Conservation (phyloP, 2,797 vertebrate species). For the Miichthys miiuy region DNA sequence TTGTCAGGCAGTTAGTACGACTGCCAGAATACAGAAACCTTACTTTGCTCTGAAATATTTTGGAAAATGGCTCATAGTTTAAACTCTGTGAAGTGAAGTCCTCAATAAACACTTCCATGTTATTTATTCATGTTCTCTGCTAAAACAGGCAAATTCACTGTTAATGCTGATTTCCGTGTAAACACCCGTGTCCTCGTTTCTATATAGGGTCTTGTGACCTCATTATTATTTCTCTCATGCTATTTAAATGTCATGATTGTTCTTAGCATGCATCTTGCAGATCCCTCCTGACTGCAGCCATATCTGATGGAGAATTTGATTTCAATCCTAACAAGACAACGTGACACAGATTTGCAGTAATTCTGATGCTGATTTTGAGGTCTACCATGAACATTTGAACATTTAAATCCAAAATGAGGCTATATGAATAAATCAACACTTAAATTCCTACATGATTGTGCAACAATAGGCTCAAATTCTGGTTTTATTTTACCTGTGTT, state of each 20-base stretch:
- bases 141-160: conserved; percentile 36
- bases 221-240: conserved; percentile 16
- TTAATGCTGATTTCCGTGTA: not conserved
- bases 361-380: not conserved
- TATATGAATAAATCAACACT: conserved; percentile 35
- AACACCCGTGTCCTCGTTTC: conserved; percentile 20
- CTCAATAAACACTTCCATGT: not conserved
- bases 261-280: not conserved
- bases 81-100: not conserved
- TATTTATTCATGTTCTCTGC: conserved; percentile 32
- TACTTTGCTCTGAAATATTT: not conserved
- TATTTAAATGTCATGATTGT: conserved; percentile 8
- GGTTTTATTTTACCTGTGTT: conserved; percentile 29
- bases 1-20: not conserved
- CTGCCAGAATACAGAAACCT: not conserved
- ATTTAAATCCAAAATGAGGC: conserved; percentile 30
- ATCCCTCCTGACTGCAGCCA: conserved; percentile 2
- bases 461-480: conserved; percentile 34
- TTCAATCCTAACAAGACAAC: too few relatives aligned
- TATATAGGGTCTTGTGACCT: not conserved
- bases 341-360: not conserved
- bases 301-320: not conserved
- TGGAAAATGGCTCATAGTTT: not conserved
- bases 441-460: conserved; percentile 3
- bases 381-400: conserved; percentile 22